phyloP scores from a whole-genome alignment of 2,888 invertebrate species.

The Hololepta plana region DNA sequence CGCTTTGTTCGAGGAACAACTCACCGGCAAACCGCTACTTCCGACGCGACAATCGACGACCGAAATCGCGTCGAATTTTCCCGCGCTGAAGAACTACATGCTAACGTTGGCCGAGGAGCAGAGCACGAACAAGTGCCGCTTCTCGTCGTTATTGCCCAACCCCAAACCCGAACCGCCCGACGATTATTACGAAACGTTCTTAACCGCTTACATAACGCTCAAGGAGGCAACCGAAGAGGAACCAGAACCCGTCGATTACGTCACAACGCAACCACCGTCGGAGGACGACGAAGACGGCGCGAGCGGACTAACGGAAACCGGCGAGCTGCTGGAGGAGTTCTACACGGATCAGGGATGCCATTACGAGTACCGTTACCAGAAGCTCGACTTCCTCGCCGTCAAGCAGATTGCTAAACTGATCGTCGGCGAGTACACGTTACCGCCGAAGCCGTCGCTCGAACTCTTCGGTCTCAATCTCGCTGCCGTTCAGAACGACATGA shows the following conservation, averaged over 20 bases:
- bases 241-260: too few relatives aligned
- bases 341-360: conserved; percentile 36
- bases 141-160: conserved; percentile 33
- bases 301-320: too few relatives aligned
- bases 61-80: conserved; percentile 13
- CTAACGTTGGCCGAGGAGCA: conserved; percentile 13
- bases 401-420: conserved; percentile 24
- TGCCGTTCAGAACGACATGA: conserved; percentile 8
- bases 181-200: conserved; percentile 30
- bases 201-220: conserved; percentile 35
- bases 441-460: conserved; percentile 21
- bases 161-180: conserved; percentile 26
- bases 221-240: conserved; percentile 27
- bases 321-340: too few relatives aligned
- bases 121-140: conserved; percentile 28
- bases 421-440: conserved; percentile 21
- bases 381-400: conserved; percentile 32
- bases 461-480: conserved; percentile 20
- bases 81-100: too few relatives aligned
- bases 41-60: too few relatives aligned
- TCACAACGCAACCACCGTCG: too few relatives aligned
- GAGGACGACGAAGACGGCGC: too few relatives aligned
- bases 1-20: conserved; percentile 35
- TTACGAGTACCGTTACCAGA: conserved; percentile 36
- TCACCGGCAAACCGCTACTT: conserved; percentile 34